Conservation (phyloP, 2,113 vertebrate species). For the Cheilinus undulatus region DNA sequence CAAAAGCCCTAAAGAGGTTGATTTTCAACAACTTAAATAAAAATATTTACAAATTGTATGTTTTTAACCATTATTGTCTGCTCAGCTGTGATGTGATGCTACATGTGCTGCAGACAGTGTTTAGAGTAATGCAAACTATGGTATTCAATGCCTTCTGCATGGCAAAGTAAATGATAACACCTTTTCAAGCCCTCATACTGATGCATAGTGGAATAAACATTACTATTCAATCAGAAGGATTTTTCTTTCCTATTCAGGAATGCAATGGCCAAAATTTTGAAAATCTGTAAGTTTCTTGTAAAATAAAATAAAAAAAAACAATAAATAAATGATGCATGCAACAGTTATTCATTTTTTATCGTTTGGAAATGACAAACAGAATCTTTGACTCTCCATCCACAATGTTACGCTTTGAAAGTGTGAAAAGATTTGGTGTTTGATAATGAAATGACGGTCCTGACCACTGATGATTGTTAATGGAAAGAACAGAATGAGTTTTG, state of each 20-base stretch:
- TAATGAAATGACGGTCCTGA: neutral
- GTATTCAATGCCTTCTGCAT: too few relatives aligned
- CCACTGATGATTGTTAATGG: constrained; percentile 3
- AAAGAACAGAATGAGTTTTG: constrained; percentile 2
- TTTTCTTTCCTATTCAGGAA: constrained; percentile 13
- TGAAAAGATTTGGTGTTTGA: neutral
- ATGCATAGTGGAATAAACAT: too few relatives aligned
- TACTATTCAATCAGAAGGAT: too few relatives aligned
- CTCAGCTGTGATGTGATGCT: neutral
- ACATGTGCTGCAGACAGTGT: neutral
- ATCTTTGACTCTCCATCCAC: neutral
- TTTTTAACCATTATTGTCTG: neutral
- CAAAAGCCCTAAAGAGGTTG: neutral
- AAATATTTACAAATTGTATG: neutral
- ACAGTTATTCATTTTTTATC: too few relatives aligned
- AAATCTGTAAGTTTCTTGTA: constrained; percentile 28
- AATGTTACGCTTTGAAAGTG: neutral
- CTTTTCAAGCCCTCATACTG: neutral
- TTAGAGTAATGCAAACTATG: neutral
- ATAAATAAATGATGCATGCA: too few relatives aligned
- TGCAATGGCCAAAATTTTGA: constrained; percentile 16
- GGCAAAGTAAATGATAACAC: neutral
- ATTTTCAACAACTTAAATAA: neutral
- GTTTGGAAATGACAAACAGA: too few relatives aligned
- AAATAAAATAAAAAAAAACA: constrained; percentile 42